Conservation (phyloP, 1,140 invertebrate genomes). For the Cydia splendana region DNA sequence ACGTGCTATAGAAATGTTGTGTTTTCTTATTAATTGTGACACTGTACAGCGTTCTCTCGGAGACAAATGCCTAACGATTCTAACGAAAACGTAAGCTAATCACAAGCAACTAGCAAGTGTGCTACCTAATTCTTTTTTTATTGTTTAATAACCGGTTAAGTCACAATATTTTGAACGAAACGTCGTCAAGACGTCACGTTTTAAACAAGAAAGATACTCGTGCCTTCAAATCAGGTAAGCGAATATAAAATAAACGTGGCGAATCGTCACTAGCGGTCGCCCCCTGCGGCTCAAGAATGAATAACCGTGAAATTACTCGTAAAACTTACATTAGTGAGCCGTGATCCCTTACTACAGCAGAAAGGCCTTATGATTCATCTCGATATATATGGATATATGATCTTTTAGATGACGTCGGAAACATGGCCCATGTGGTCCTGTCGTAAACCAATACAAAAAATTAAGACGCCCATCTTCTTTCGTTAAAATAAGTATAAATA, state of each 20-base stretch:
- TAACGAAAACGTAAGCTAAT: neutral
- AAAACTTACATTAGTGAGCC: conserved; percentile 74
- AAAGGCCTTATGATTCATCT: neutral
- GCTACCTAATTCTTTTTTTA: neutral
- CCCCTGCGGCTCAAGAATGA: conserved; percentile 63
- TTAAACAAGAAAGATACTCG: neutral
- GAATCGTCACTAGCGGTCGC: conserved; percentile 37
- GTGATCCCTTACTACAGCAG: conserved; percentile 48
- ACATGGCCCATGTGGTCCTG: conserved; percentile 63
- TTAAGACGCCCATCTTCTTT: conserved; percentile 52
- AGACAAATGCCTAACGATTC: neutral
- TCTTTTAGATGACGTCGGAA: neutral
- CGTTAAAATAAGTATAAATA: conserved; percentile 44
- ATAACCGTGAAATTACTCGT: conserved; percentile 77
- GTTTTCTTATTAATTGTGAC: neutral
- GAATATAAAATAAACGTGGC: conserved; percentile 27
- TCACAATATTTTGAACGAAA: neutral
- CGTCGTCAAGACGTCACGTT: neutral
- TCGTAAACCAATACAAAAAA: conserved; percentile 66
- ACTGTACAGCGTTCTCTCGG: neutral
- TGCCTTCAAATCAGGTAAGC: neutral
- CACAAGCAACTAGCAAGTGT: too few relatives aligned
- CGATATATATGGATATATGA: neutral
- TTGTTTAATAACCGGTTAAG: neutral
- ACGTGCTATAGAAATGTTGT: too few relatives aligned